phyloP scores from a whole-genome alignment of 2,113 vertebrate species.

The Callopanchax toddi region DNA sequence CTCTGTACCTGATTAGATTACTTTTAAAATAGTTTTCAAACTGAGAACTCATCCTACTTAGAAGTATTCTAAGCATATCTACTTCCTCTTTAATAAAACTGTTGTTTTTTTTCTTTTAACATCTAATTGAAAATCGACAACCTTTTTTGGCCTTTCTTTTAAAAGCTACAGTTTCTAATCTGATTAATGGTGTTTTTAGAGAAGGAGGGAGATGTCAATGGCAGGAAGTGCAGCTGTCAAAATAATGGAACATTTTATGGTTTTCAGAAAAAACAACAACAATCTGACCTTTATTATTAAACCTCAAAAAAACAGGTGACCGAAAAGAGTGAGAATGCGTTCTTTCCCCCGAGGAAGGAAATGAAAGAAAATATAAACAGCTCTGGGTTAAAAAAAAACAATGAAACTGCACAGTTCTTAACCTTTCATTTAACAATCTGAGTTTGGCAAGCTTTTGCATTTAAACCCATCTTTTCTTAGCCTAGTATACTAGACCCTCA shows the following conservation, averaged over 20 bases:
- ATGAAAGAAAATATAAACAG: slow-evolving; percentile 11
- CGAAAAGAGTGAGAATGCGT: background rate
- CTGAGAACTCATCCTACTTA: too few relatives aligned
- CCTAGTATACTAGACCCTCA: too few relatives aligned
- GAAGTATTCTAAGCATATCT: too few relatives aligned
- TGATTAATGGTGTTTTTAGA: background rate
- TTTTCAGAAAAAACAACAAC: slow-evolving; percentile 40
- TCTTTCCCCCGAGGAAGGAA: slow-evolving; percentile 5
- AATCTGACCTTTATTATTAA: slow-evolving; percentile 43
- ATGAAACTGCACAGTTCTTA: too few relatives aligned
- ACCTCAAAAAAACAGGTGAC: slow-evolving; percentile 27
- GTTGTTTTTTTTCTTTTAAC: background rate
- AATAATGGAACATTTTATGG: slow-evolving; percentile 16
- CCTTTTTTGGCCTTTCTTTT: background rate
- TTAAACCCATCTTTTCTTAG: background rate
- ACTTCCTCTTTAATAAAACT: too few relatives aligned
- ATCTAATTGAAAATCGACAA: rapidly evolving
- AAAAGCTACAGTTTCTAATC: background rate
- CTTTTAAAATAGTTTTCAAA: too few relatives aligned
- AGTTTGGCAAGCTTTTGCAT: background rate
- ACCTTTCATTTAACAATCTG: background rate
- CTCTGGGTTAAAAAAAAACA: background rate
- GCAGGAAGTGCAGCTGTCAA: slow-evolving; percentile 33
- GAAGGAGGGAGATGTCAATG: background rate
- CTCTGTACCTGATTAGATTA: too few relatives aligned